Evolutionary conservation across 2,113 vertebrate species (phyloP), one percentile per base, ranked within the genome.

Genomic region (Neolamprologus kungweensis): DNA sequence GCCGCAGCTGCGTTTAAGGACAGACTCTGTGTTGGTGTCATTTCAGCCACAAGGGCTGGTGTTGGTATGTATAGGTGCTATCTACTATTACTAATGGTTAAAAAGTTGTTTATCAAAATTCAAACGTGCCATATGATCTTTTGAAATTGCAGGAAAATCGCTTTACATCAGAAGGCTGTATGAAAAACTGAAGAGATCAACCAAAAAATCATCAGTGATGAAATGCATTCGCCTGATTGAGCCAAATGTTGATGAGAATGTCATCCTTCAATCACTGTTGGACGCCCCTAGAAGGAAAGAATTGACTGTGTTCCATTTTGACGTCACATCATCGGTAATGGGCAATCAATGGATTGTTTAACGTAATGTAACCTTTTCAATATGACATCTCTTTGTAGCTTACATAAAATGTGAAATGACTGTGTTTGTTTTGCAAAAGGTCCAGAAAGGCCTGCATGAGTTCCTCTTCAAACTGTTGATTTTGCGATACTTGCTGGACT

Each of bases 381-480:
- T 51, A 9, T 6, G 8, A 26, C 3, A 2, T 73, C 0, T n/a
- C 5, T 80, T 5, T 2, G 14, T 7, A 82, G 4, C 8, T 1
- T 53, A 14, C 7, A 12, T 45, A 16, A 23, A 10, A 4, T 35
- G 26, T 89, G 10, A 68, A 81, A 80, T 8, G 2, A 54, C 33
- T 80, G 12, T 79, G 23, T 91, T 89, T 85, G 19, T 37, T 28
- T 63, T 75, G 88, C 1, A 87, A 92, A 14, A 99, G 99, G 99
- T 99, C 8, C 96, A 93, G 90, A 97, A 90, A 86, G 98, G 98
- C 54, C 93, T 99, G 83, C 88, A 97, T 37, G 97, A 97, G 88
- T 98, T 99, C 90, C 97, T 99, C 1, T 99, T 99, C 95, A 99
- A 98, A 85, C 94, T 99, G 79, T 83, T 99, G 87, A 91, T 99